Base-by-base conservation (phyloP, 2,888 invertebrate genomes). In the Brachypalpus laphriformis region DNA sequence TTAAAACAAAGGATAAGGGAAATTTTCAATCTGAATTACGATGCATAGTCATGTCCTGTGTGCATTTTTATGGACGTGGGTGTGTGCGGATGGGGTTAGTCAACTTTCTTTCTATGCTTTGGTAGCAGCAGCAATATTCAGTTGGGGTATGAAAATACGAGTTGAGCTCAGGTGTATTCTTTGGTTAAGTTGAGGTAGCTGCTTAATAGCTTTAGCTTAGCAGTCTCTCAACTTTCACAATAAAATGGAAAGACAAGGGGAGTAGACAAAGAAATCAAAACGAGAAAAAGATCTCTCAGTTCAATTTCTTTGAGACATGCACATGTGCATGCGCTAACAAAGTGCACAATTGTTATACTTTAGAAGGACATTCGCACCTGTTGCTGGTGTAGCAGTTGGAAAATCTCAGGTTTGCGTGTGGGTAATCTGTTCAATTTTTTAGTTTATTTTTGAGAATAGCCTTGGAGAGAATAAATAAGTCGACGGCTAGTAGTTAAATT, bases 21-120 rank as follows among this genome's bases (percentile, higher is more conserved):
- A 66, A 75, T 31, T 31, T 63, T 68, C 65, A 68, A 78, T 80
- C 18, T 82, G 78, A 82, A 78, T 78, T 72, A 82, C 78, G 74
- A 63, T 74, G 80, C 74, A 72, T 28, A 68, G 74, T 80, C 83
- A 65, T 83, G 83, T 83, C 70, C 65, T 83, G 68, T 61, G 37
- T 74, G 49, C 47, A 59, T n/a, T 72, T 72, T 61, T 68, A 68
- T 49, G 28, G 16, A 16, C 7, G 20, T 28, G 20, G 40, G 56
- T 37, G 63, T 56, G 18, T 61, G 11, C 6, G 22, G 37, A 28
- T 42, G 49, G 66, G 74, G 57, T 56, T 68, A 61, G 45, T 70
- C 61, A 75, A 66, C 40, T 68, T 34, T 1, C 18, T 45, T 9
- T 9, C 25, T 42, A 18, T 9, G 5, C 14, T 1, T 22, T 20